Conservation (phyloP, 2,797 vertebrate species). For the Petrocephalus schoutedeni region DNA sequence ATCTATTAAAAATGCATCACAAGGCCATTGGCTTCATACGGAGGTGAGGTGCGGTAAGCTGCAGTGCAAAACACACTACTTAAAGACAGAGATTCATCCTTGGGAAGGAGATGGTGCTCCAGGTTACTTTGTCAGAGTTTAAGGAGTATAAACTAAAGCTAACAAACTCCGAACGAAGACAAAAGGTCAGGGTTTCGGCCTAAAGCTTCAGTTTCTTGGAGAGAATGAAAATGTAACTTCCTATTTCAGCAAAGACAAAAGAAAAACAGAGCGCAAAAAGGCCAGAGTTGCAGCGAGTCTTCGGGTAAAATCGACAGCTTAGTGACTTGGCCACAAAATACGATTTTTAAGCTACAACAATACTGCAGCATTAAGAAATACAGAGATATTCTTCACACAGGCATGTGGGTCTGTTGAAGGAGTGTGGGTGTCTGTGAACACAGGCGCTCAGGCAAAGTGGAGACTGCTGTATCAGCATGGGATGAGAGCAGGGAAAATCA, state of each 20-base stretch:
- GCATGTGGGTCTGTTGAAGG: background rate
- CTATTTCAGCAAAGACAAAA: conserved; percentile 25
- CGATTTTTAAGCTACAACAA: background rate
- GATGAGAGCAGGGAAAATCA: conserved; percentile 19
- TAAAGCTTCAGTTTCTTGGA: background rate
- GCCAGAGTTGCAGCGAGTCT: conserved; percentile 1
- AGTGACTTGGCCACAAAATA: background rate
- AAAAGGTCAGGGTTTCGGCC: background rate
- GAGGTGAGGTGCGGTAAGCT: background rate
- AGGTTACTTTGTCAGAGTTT: background rate
- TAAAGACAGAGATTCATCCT: background rate
- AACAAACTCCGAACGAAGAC: background rate
- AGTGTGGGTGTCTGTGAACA: background rate
- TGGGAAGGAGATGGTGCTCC: background rate
- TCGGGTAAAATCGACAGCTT: background rate
- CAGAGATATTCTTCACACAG: background rate
- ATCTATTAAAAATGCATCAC: conserved; percentile 20
- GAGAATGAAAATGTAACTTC: background rate
- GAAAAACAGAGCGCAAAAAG: conserved; percentile 33
- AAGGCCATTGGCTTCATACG: conserved; percentile 5
- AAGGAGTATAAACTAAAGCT: background rate
- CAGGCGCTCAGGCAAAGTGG: background rate
- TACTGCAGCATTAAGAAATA: background rate
- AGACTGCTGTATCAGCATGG: conserved; percentile 27
- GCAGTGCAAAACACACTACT: background rate